These are phyloP conservation scores for Paratrypauchen microcephalus DNA, from an alignment of 2,797 vertebrate genomes.

Conservation along the genomic window DNA sequence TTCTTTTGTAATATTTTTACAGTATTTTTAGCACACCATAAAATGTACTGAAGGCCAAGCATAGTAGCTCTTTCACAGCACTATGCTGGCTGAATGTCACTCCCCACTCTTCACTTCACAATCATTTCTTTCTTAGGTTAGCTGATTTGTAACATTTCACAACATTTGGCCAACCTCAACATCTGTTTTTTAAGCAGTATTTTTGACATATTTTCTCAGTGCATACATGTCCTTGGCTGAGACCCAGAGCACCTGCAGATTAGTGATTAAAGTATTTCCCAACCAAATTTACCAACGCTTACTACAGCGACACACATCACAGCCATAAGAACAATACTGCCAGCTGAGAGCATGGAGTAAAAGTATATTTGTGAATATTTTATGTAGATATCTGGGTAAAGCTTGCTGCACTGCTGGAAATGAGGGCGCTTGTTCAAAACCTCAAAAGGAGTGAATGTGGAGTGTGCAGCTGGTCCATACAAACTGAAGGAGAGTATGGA, in stretches of 20 bases:
- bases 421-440: conserved; percentile 34
- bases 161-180: conserved; percentile 49
- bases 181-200: conserved; percentile 74
- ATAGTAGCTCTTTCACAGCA: too few relatives aligned
- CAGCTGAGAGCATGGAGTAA: conserved; percentile 11
- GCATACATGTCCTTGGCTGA: conserved; percentile 56
- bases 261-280: conserved; percentile 67
- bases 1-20: too few relatives aligned
- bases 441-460: conserved; percentile 39
- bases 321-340: conserved; percentile 53
- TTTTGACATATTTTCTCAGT: conserved; percentile 34
- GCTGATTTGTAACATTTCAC: conserved; percentile 52
- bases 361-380: conserved; percentile 14
- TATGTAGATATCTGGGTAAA: conserved; percentile 9
- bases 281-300: conserved; percentile 36
- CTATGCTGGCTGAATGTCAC: neutral
- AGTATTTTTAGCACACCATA: too few relatives aligned
- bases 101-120: neutral
- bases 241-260: conserved; percentile 68
- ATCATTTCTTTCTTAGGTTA: neutral
- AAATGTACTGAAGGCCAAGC: too few relatives aligned
- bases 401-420: conserved; percentile 23
- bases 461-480: conserved; percentile 60
- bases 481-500: conserved; percentile 33
- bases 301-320: conserved; percentile 31